Base-by-base conservation (phyloP, 2,113 vertebrate genomes). In the Neopipo cinnamomea region DNA sequence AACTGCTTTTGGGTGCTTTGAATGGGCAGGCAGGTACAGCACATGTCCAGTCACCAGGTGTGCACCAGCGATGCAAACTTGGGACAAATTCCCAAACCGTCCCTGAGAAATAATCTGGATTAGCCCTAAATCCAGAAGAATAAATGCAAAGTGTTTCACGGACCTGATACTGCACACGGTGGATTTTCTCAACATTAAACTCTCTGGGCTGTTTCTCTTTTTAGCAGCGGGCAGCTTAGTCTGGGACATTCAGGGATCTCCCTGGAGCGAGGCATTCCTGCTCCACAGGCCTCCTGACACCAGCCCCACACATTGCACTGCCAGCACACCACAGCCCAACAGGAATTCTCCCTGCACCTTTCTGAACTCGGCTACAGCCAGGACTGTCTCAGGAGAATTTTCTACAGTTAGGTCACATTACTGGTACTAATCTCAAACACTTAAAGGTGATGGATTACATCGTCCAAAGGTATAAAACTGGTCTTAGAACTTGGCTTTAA, bases 401-500 rank as follows among this genome's bases (percentile, higher is more conserved):
- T 50, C 58, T 70, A 70, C 55, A 77, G 62, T 21, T 53, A 65
- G 81, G 62, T 86, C 83, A 63, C 61, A 44, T 85, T 68, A 82
- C 11, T 86, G 61, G 52, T 67, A 89, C 61, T 93, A 58, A 81
- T 84, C 80, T 89, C 44, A 75, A 67, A 81, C 52, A 63, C 79
- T 86, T 83, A 19, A 75, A 79, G 87, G 58, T 67, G 68, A 92
- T 56, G 47, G 89, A 93, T 93, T 86, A 87, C 30, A 4, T 63
- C 0, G 2, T 44, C 55, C 65, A 81, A 95, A 84, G 76, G 49
- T 33, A 85, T 31, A 72, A 81, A 92, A 92, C 10, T 49, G 39
- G 50, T 59, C 61, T 95, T 63, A 92, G 72, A 95, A 88, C 30
- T 61, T 50, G 83, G 61, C 56, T 92, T 78, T 92, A 75, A 86